Conservation (phyloP, 2,797 vertebrate genomes). For the Euthynnus affinis region DNA sequence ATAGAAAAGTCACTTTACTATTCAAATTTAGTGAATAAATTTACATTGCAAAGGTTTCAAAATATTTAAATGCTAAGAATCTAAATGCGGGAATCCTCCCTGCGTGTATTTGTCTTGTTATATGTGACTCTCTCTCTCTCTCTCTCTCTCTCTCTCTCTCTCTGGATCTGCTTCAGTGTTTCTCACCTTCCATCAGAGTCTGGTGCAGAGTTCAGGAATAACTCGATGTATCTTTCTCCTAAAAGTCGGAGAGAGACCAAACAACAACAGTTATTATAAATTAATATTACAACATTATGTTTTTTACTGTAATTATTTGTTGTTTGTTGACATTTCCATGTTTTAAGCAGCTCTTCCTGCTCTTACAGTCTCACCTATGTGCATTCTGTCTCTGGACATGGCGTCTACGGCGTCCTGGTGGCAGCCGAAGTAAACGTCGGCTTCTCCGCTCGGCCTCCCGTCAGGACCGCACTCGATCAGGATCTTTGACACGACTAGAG, state of each 20-base stretch:
- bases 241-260: slow-evolving; percentile 8
- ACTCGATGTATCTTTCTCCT: slow-evolving; percentile 90
- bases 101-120: neutral
- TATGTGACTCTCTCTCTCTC: neutral
- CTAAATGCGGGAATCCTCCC: neutral
- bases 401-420: slow-evolving; percentile 87
- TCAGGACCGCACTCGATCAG: slow-evolving; percentile 88
- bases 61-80: neutral
- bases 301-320: no score
- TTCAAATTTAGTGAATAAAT: no score
- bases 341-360: neutral
- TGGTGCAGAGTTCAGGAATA: slow-evolving; percentile 89
- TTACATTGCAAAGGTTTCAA: neutral
- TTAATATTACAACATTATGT: no score
- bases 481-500: slow-evolving; percentile 87
- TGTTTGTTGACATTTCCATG: no score
- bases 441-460: slow-evolving; percentile 88
- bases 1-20: no score
- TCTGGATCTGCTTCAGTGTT: neutral
- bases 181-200: slow-evolving; percentile 32
- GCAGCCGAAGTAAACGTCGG: slow-evolving; percentile 87
- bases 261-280: neutral
- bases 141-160: neutral
- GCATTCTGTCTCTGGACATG: slow-evolving; percentile 89
- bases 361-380: slow-evolving; percentile 85